phyloP scores from a whole-genome alignment of 2,888 invertebrate species.

The Halictus ligatus region DNA sequence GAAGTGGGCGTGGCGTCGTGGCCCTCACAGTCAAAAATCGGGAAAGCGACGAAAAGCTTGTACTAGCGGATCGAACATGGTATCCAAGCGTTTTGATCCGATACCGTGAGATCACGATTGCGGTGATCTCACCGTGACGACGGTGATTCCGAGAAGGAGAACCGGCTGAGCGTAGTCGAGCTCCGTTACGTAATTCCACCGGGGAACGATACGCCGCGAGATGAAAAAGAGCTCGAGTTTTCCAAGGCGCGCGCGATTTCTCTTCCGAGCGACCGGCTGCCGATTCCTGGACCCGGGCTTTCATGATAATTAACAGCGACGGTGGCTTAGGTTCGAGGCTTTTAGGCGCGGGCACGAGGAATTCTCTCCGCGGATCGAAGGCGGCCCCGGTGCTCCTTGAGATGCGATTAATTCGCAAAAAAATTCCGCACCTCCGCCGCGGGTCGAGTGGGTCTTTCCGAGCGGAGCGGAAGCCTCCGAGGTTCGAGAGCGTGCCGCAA shows the following conservation, averaged over 20 bases:
- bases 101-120: slow-evolving; percentile 24
- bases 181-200: slow-evolving; percentile 50
- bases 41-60: background rate
- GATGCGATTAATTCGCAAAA: slow-evolving; percentile 43
- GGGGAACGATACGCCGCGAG: slow-evolving; percentile 38
- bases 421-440: background rate
- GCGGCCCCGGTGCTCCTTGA: background rate
- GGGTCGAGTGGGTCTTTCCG: slow-evolving; percentile 10
- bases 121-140: slow-evolving; percentile 26
- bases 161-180: slow-evolving; percentile 25
- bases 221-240: slow-evolving; percentile 30
- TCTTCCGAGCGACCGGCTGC: background rate
- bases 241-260: slow-evolving; percentile 40
- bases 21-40: background rate
- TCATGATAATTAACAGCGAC: background rate
- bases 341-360: background rate
- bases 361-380: slow-evolving; percentile 7
- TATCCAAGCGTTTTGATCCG: background rate
- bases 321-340: background rate
- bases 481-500: slow-evolving; percentile 29
- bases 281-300: background rate
- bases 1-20: background rate
- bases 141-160: slow-evolving; percentile 28
- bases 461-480: background rate
- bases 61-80: background rate